Evolutionary conservation across 2,888 invertebrate genomes (phyloP).

Genomic region (Andrena flavipes): DNA sequence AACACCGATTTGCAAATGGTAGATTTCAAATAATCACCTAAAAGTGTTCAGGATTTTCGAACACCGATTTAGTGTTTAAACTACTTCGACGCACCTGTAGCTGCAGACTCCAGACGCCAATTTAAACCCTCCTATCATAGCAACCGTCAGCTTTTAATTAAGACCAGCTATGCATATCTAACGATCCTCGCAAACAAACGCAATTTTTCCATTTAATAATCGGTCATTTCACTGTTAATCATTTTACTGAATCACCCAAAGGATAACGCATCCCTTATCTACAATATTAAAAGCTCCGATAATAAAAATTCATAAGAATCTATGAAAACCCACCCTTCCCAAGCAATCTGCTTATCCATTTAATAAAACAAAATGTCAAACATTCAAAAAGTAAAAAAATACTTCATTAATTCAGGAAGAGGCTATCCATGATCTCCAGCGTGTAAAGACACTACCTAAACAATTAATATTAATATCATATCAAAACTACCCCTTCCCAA

Average conservation of each 20-base stretch:
- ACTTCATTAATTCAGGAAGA: no score
- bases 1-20: not conserved
- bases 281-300: not conserved
- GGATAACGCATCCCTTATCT: not conserved
- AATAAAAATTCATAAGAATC: no score
- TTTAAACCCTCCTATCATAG: not conserved
- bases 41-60: not conserved
- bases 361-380: no score
- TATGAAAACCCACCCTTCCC: no score
- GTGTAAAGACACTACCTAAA: not conserved
- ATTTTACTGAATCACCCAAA: no score
- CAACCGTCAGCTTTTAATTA: constrained; percentile 1
- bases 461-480: not conserved
- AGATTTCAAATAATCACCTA: not conserved
- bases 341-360: no score
- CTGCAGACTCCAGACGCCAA: not conserved
- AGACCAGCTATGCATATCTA: not conserved
- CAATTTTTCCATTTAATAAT: not conserved
- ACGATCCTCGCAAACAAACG: not conserved
- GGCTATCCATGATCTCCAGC: not conserved
- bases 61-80: not conserved
- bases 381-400: no score
- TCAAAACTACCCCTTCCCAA: not conserved
- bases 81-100: not conserved
- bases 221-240: not conserved